phyloP scores from a whole-genome alignment of 2,797 vertebrate species.

The Chaetodon trifasciatus region DNA sequence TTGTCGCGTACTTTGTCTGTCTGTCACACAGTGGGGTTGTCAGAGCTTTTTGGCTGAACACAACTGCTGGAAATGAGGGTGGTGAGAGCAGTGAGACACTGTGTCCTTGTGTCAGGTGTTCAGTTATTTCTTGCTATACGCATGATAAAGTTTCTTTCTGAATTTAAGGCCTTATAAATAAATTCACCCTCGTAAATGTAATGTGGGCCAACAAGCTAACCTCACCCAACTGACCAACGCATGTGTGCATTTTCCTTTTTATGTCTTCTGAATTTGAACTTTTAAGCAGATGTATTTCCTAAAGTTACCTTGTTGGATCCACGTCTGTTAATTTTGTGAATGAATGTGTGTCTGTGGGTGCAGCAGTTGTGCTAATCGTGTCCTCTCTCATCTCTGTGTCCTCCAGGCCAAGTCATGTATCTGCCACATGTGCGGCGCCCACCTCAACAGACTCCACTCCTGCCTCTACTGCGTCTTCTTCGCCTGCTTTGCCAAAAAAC shows the following conservation, averaged over 20 bases:
- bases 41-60: no score
- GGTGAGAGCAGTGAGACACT: neutral
- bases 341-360: neutral
- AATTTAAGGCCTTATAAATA: neutral
- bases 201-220: no score
- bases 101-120: neutral
- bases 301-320: neutral
- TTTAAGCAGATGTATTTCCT: neutral
- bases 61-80: no score
- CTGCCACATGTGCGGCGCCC: conserved; percentile 97
- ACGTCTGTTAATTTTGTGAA: neutral
- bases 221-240: no score
- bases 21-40: neutral
- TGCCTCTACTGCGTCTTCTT: conserved; percentile 99
- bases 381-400: neutral
- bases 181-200: no score
- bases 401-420: conserved; percentile 96
- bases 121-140: no score
- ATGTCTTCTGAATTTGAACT: no score
- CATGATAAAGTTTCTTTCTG: neutral
- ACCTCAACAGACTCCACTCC: conserved; percentile 97
- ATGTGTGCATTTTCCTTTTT: no score
- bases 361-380: neutral
- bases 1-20: no score
- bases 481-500: conserved; percentile 98